Conservation (phyloP, 1,140 invertebrate species). For the Lanistes nyassanus region DNA sequence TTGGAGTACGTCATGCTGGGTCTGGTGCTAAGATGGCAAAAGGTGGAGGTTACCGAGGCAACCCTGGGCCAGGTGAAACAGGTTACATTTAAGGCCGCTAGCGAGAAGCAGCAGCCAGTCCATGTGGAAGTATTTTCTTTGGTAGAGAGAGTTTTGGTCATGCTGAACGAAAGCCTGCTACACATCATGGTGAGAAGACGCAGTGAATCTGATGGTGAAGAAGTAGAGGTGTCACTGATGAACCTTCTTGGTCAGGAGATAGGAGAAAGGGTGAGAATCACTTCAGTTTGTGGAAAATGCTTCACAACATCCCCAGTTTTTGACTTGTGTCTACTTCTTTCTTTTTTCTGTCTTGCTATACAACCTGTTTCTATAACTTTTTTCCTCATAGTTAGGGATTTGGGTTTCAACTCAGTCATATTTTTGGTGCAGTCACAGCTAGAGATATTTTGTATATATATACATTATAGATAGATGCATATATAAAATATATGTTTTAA, state of each 20-base stretch:
- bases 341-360: too few relatives aligned
- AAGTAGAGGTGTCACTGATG: slow-evolving; percentile 10
- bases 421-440: too few relatives aligned
- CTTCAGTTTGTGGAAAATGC: too few relatives aligned
- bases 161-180: slow-evolving; percentile 12
- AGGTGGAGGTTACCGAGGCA: slow-evolving; percentile 11
- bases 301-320: too few relatives aligned
- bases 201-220: not conserved
- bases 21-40: slow-evolving; percentile 6
- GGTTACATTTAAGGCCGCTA: slow-evolving; percentile 11
- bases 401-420: too few relatives aligned
- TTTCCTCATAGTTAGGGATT: too few relatives aligned
- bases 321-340: too few relatives aligned
- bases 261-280: slow-evolving; percentile 34
- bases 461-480: too few relatives aligned
- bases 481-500: too few relatives aligned
- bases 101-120: not conserved
- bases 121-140: slow-evolving; percentile 13
- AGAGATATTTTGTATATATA: too few relatives aligned
- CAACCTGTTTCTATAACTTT: too few relatives aligned
- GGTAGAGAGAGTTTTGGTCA: slow-evolving; percentile 10
- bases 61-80: not conserved
- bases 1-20: not conserved
- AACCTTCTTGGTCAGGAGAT: slow-evolving; percentile 9
- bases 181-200: not conserved